Evolutionary conservation across 2,888 invertebrate species (phyloP), one percentile per base, ranked within the genome.

Genomic region (Norana najaformis): DNA sequence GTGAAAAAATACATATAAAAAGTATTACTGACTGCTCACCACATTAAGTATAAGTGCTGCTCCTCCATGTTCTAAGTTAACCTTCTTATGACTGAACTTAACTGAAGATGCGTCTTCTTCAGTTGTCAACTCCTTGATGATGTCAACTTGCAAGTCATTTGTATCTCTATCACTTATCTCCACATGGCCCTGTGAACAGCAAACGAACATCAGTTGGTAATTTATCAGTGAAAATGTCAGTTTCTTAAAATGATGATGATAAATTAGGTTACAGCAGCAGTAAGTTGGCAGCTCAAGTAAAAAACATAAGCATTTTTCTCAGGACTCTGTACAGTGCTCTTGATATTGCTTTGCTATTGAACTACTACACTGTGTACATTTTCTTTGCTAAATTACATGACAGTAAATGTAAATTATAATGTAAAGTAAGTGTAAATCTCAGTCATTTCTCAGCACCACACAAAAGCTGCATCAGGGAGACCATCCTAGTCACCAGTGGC

Each of bases 11-110:
- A 69, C 69, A 69, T 30, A 47, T 6, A n/a, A 69, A n/a, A n/a
- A 69, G 11, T 36, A 85, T 53, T 53, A 36, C 34, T 36, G 6
- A 6, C 16, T 85, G 37, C 85, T 37, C 36, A 85, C 85, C 85
- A 85, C 6, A 23, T 85, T 85, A 5, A 85, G 85, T 37, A 85
- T 37, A 18, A 85, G 85, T 5, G 34, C 85, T 36, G 85, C 23
- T 36, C 85, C 85, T 36, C 85, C 85, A 18, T 85, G 36, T 23
- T 85, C 85, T 23, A 85, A 85, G 37, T 85, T n/a, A 37, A 85
- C 85, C 20, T 23, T 85, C 36, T 16, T 85, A 23, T 85, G 85
- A 85, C 36, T 85, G 85, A 85, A 85, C 35, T 85, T 0, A 37
- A 85, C 37, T 8, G 85, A 85, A 36, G 85, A 85, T 23, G 85